Evolutionary conservation across 2,113 vertebrate species (phyloP).

Genomic region (Xiphias gladius): DNA sequence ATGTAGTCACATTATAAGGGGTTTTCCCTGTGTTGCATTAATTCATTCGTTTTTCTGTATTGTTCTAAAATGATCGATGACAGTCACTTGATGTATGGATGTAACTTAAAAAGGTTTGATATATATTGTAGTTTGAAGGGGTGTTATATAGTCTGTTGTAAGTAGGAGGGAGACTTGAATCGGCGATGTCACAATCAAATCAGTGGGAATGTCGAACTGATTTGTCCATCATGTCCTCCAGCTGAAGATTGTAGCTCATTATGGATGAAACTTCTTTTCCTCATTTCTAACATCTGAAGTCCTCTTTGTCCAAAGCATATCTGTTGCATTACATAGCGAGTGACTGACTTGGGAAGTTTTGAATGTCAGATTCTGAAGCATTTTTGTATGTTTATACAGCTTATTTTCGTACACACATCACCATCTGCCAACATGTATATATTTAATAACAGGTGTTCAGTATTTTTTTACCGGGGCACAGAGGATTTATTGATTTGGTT

Average conservation of each 20-base stretch:
- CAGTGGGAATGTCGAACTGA: constrained; percentile 76
- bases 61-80: constrained; percentile 61
- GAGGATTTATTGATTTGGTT: constrained; percentile 38
- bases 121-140: constrained; percentile 38
- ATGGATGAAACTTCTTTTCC: constrained; percentile 64
- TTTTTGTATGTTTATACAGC: constrained; percentile 71
- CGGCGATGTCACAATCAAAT: constrained; percentile 83
- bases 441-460: constrained; percentile 51
- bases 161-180: constrained; percentile 75
- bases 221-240: constrained; percentile 75
- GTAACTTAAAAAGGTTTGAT: constrained; percentile 57
- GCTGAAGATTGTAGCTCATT: constrained; percentile 80
- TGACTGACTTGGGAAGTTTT: constrained; percentile 61
- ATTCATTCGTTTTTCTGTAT: constrained; percentile 39
- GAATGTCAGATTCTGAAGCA: constrained; percentile 72
- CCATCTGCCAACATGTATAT: constrained; percentile 69
- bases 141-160: constrained; percentile 21
- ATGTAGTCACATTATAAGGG: constrained; percentile 24
- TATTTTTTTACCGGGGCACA: constrained; percentile 44
- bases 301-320: constrained; percentile 69
- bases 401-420: constrained; percentile 69
- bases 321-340: constrained; percentile 57
- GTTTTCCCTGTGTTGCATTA: constrained; percentile 54
- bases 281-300: constrained; percentile 57
- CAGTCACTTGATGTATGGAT: constrained; percentile 71